phyloP scores from a whole-genome alignment of 2,797 vertebrate species.

The Furcifer pardalis region DNA sequence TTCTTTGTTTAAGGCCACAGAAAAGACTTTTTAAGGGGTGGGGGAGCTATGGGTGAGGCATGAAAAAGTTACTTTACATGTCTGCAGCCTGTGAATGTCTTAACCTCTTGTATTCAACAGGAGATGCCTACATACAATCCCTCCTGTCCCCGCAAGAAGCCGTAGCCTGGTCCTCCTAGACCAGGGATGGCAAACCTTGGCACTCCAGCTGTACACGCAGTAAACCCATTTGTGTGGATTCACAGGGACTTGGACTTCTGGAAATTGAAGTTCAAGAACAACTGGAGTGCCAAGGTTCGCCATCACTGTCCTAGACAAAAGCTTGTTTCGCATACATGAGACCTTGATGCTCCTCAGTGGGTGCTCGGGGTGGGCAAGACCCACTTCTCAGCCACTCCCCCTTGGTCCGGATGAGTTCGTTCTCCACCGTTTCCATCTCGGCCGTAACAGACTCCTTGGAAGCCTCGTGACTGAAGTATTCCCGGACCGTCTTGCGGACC shows the following conservation, averaged over 20 bases:
- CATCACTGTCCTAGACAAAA: conserved; percentile 73
- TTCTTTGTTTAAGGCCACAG: background rate
- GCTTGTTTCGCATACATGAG: conserved; percentile 61
- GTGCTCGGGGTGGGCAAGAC: background rate
- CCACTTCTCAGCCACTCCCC: conserved; percentile 61
- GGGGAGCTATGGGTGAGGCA: conserved; percentile 27
- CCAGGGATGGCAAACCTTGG: too few species aligned
- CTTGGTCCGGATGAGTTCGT: conserved; percentile 62
- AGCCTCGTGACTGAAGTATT: conserved; percentile 70
- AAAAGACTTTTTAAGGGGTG: background rate
- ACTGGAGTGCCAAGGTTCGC: too few species aligned
- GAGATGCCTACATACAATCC: conserved; percentile 36
- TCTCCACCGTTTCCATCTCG: conserved; percentile 55
- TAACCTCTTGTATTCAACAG: conserved; percentile 59
- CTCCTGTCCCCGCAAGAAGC: conserved; percentile 23
- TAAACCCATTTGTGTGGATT: too few species aligned
- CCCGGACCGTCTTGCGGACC: conserved; percentile 72
- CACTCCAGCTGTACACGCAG: too few species aligned
- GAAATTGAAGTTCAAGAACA: too few species aligned
- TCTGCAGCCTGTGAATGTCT: conserved; percentile 46
- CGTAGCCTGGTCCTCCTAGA: background rate
- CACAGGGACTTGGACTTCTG: too few species aligned
- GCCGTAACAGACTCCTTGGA: background rate
- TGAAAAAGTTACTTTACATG: conserved; percentile 26
- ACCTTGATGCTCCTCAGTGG: conserved; percentile 30